Percentiles rank a stretch among this genome's conserved stretches.
Conservation (phyloP, 1,140 invertebrate genomes). For the Philaenus spumarius region DNA sequence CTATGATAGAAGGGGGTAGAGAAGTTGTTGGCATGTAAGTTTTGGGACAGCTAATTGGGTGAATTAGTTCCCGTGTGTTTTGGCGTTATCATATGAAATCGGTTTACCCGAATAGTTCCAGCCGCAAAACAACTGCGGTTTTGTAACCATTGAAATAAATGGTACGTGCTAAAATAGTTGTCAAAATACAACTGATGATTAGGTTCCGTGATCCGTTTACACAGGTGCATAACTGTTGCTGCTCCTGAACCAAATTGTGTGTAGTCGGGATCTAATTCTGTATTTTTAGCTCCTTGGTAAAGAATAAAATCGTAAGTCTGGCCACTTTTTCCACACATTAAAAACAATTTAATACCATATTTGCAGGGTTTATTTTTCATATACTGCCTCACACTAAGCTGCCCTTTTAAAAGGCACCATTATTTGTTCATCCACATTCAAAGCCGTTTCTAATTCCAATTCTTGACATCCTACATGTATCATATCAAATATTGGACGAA, state of each 20-base stretch:
- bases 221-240: conserved; percentile 5
- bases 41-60: too few species aligned
- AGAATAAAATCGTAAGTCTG: conserved; percentile 15
- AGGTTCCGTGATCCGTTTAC: background rate
- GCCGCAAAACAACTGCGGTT: conserved; percentile 13
- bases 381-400: conserved; percentile 2
- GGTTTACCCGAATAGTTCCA: too few species aligned
- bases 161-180: conserved; percentile 14
- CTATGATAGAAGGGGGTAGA: too few species aligned
- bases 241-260: conserved; percentile 6
- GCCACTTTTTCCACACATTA: conserved; percentile 15
- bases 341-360: conserved; percentile 19
- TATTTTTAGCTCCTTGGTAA: conserved; percentile 11
- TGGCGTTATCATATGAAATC: too few species aligned
- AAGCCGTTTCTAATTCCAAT: conserved; percentile 2
- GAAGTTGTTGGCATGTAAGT: too few species aligned
- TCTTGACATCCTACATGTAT: background rate
- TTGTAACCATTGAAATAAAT: conserved; percentile 4
- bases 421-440: conserved; percentile 20
- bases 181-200: conserved; percentile 17
- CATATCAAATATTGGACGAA: conserved; percentile 11
- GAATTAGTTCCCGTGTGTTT: too few species aligned
- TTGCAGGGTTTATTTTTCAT: conserved; percentile 12
- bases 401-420: conserved; percentile 12
- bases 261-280: background rate